These are phyloP conservation scores for Erpobdella octoculata DNA, from an alignment of 2,888 invertebrate genomes.

Conservation along the genomic window DNA sequence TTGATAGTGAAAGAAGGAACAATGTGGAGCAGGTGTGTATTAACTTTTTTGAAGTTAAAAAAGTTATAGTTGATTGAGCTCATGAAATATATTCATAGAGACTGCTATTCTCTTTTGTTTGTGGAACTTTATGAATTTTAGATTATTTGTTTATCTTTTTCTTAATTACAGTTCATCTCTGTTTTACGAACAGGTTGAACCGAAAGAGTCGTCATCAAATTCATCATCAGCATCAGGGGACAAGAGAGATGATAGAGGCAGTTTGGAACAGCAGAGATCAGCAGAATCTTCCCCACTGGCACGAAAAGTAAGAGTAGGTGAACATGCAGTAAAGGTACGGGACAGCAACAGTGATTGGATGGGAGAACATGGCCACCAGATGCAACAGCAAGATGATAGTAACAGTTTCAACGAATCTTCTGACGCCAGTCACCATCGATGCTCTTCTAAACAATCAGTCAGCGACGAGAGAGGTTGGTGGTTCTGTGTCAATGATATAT, in stretches of 20 bases:
- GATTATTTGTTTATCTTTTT: no score
- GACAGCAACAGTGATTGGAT: conserved; percentile 7
- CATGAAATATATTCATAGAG: no score
- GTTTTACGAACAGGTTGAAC: no score
- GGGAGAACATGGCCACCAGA: neutral
- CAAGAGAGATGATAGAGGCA: neutral
- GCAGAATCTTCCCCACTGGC: neutral
- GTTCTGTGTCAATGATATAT: no score
- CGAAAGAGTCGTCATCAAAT: neutral
- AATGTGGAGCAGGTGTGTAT: no score
- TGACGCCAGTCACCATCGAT: neutral
- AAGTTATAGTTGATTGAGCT: no score
- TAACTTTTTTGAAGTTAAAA: no score
- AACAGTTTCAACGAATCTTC: neutral
- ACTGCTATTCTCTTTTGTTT: no score
- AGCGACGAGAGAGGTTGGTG: neutral
- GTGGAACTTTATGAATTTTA: no score
- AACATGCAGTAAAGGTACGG: neutral
- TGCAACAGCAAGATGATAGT: neutral
- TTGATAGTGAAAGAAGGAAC: no score
- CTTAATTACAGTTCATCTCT: no score
- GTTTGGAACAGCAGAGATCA: neutral
- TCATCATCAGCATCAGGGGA: neutral
- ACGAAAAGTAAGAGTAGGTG: neutral
- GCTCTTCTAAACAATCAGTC: neutral